These are phyloP conservation scores for Monopis laevigella DNA, from an alignment of 2,888 invertebrate species.

Conservation along the genomic window DNA sequence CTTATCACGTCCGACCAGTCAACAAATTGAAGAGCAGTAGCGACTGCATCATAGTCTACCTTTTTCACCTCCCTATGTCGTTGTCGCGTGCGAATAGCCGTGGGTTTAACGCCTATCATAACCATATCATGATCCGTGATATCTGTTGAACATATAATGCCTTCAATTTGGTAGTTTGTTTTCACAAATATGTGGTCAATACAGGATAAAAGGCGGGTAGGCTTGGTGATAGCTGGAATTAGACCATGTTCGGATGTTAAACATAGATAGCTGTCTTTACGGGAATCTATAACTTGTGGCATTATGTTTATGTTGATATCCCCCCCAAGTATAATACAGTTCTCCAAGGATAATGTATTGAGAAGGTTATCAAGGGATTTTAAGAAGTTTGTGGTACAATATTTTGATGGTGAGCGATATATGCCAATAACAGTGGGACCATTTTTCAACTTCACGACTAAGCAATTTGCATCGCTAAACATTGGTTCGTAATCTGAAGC, in stretches of 20 bases:
- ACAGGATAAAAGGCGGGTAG: background rate
- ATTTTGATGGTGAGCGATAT: conserved; percentile 18
- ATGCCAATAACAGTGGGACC: conserved; percentile 11
- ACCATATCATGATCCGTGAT: background rate
- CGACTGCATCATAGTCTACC: background rate
- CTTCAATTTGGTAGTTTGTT: background rate
- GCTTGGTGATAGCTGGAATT: background rate
- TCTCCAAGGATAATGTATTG: background rate
- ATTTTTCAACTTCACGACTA: conserved; percentile 9
- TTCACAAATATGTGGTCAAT: background rate
- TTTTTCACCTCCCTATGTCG: background rate
- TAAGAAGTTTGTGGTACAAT: conserved; percentile 11
- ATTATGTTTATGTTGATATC: conserved; percentile 4
- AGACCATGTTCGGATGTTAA: background rate
- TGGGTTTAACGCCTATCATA: background rate
- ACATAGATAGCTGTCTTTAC: background rate
- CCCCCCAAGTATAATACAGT: background rate
- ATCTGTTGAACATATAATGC: background rate
- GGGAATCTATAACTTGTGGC: background rate
- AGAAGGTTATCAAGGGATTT: conserved; percentile 10
- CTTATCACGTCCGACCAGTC: too few species aligned
- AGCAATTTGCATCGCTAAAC: conserved; percentile 16
- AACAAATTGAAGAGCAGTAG: too few species aligned
- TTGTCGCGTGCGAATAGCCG: background rate
- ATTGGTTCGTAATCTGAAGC: conserved; percentile 15